Evolutionary conservation across 2,797 vertebrate species (phyloP).

Genomic region (Glyptemys insculpta): DNA sequence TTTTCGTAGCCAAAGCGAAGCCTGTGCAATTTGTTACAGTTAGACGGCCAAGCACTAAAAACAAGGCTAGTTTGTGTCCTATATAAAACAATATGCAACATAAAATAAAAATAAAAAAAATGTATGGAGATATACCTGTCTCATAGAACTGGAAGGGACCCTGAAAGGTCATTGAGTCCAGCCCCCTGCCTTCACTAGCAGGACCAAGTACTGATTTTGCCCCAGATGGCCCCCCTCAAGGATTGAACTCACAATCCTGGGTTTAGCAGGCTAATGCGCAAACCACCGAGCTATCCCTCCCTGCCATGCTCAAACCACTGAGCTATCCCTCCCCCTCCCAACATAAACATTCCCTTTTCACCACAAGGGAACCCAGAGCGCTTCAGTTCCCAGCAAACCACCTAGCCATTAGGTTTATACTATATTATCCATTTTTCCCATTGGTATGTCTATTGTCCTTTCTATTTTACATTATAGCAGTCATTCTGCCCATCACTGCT

Average conservation of each 20-base stretch:
- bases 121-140: too few species aligned
- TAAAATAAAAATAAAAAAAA: not conserved
- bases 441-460: not conserved
- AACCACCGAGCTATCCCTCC: too few species aligned
- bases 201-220: too few species aligned
- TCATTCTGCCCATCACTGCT: not conserved
- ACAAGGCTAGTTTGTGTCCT: rapidly evolving
- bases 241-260: too few species aligned
- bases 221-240: too few species aligned
- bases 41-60: not conserved
- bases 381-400: not conserved
- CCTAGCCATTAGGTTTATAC: not conserved
- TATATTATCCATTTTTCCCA: not conserved
- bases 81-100: not conserved
- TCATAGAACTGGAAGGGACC: too few species aligned
- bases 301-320: too few species aligned
- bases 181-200: too few species aligned
- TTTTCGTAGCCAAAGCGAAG: conserved; percentile 4
- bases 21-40: not conserved
- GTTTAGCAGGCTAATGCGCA: too few species aligned
- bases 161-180: too few species aligned
- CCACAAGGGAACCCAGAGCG: not conserved
- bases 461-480: not conserved
- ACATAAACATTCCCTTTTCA: not conserved
- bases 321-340: too few species aligned